Percentiles rank a stretch among this genome's conserved stretches.
Evolutionary conservation across 1,140 invertebrate genomes (phyloP).

Genomic region (Tachypleus tridentatus): DNA sequence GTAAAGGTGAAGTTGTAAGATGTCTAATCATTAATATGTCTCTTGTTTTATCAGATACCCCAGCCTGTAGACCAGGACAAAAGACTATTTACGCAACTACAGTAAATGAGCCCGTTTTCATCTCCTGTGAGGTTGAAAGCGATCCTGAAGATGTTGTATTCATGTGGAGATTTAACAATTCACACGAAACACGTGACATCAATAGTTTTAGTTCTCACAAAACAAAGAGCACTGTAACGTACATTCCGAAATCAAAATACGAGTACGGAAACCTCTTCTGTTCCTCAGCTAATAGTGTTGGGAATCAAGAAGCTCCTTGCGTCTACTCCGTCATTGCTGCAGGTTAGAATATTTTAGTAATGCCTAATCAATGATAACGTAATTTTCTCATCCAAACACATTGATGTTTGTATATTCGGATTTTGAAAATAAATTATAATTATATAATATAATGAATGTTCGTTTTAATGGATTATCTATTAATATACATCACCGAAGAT

Average conservation of each 20-base stretch:
- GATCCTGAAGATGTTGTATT: slow-evolving; percentile 68
- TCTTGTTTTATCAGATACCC: slow-evolving; percentile 48
- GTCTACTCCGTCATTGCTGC: slow-evolving; percentile 25
- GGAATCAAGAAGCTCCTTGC: slow-evolving; percentile 21
- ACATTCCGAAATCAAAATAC: slow-evolving; percentile 44
- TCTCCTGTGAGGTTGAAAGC: slow-evolving; percentile 74
- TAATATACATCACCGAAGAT: no score
- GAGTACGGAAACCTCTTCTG: slow-evolving; percentile 51
- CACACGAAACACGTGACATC: slow-evolving; percentile 63
- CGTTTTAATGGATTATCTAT: no score
- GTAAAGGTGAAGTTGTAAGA: no score
- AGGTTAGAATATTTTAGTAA: slow-evolving; percentile 5
- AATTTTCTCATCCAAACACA: no score
- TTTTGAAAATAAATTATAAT: no score
- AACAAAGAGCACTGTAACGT: slow-evolving; percentile 47
- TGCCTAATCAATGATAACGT: no score
- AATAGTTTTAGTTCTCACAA: slow-evolving; percentile 38
- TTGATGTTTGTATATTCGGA: no score
- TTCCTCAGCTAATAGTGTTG: slow-evolving; percentile 21
- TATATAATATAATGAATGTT: no score
- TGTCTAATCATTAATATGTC: no score
- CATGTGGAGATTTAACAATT: slow-evolving; percentile 84
- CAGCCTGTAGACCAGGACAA: slow-evolving; percentile 68
- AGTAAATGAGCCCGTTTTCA: slow-evolving; percentile 74
- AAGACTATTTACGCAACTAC: slow-evolving; percentile 71